A percentile compares a stretch with the other conserved stretches of the same genome.
These are phyloP conservation scores for Leptopilina myrica DNA, from an alignment of 2,888 invertebrate genomes.

Conservation along the genomic window DNA sequence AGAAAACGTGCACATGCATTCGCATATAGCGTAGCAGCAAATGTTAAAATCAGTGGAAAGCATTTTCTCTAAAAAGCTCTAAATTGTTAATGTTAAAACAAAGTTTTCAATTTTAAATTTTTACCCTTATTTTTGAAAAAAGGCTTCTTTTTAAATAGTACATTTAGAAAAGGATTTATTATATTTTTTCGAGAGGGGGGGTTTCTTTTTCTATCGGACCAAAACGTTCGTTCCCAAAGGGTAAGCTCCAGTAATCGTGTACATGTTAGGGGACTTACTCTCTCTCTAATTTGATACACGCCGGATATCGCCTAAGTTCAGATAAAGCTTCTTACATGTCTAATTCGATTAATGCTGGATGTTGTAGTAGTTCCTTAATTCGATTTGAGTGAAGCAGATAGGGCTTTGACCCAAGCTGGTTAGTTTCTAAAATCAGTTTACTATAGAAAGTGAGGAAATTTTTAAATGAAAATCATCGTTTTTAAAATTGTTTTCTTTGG, in stretches of 20 bases:
- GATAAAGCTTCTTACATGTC: neutral
- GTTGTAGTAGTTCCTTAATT: constrained; percentile 3
- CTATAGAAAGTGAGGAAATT: neutral
- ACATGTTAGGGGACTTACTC: neutral
- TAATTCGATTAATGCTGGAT: neutral
- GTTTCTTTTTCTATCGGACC: neutral
- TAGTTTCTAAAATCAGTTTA: neutral
- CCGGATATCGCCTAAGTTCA: constrained; percentile 1
- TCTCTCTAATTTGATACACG: neutral
- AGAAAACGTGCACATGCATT: constrained; percentile 5
- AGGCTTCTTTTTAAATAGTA: too few species aligned
- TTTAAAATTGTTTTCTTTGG: too few species aligned
- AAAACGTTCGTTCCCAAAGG: neutral
- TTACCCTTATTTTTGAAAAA: too few species aligned
- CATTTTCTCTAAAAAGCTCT: neutral
- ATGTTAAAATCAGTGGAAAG: neutral
- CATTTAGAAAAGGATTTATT: too few species aligned
- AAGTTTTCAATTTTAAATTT: neutral
- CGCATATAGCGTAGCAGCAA: neutral
- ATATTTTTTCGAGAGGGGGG: too few species aligned
- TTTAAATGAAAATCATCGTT: neutral
- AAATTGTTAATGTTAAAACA: neutral
- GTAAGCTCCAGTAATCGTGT: neutral
- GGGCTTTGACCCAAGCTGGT: neutral
- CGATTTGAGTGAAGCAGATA: neutral